A percentile compares a stretch with the other conserved stretches of the same genome.
Conservation (phyloP, 1,140 invertebrate genomes). For the Lordiphosa clarofinis region DNA sequence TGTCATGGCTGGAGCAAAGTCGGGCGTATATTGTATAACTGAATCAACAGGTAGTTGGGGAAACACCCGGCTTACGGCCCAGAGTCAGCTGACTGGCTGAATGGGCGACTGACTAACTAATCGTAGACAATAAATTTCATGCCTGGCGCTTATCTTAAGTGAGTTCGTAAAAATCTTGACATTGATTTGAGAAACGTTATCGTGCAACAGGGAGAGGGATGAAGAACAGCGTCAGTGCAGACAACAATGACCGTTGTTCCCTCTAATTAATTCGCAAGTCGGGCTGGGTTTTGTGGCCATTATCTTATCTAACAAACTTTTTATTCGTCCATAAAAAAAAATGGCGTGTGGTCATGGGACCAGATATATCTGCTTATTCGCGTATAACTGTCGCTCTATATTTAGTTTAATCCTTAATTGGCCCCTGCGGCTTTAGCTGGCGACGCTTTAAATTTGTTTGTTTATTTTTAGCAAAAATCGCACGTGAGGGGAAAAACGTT, state of each 20-base stretch:
- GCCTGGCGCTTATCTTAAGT: conserved; percentile 36
- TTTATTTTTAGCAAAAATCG: conserved; percentile 11
- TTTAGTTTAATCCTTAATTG: conserved; percentile 38
- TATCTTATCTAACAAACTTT: conserved; percentile 26
- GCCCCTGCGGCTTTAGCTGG: not conserved
- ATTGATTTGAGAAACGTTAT: conserved; percentile 42
- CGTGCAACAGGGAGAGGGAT: not conserved
- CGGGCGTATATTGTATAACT: not conserved
- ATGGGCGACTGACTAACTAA: conserved; percentile 23
- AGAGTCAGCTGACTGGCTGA: conserved; percentile 53
- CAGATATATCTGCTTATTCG: conserved; percentile 39
- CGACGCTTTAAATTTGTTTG: conserved; percentile 1
- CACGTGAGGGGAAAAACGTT: conserved; percentile 11
- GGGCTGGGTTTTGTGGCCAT: conserved; percentile 13
- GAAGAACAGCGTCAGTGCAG: not conserved
- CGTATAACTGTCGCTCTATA: conserved; percentile 17
- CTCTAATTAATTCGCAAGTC: conserved; percentile 6
- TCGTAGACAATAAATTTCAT: conserved; percentile 49
- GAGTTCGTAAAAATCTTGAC: conserved; percentile 63
- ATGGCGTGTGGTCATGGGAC: conserved; percentile 35
- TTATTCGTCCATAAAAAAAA: conserved; percentile 30
- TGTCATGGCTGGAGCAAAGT: not conserved
- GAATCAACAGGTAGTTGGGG: conserved; percentile 18
- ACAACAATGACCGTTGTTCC: no score
- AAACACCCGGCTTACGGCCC: conserved; percentile 25